Evolutionary conservation across 1,140 invertebrate genomes (phyloP).

Genomic region (Camponotus pennsylvanicus): DNA sequence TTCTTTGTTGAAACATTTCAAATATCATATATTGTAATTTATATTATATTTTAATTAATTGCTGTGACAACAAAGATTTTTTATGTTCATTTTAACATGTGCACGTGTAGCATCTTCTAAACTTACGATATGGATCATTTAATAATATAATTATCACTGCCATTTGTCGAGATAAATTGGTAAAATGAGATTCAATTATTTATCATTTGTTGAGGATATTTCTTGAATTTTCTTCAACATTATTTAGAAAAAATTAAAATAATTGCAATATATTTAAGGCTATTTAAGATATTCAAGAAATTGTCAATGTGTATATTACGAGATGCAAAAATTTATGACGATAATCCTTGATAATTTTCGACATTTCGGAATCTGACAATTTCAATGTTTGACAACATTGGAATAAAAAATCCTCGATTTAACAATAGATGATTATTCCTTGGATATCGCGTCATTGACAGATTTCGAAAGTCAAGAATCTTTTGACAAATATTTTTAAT

Average conservation of each 20-base stretch:
- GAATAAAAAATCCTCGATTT: background rate
- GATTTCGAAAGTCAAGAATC: background rate
- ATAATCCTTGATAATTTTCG: background rate
- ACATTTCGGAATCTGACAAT: background rate
- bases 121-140: background rate
- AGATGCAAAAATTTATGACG: background rate
- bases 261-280: background rate
- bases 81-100: background rate
- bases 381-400: background rate
- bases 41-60: background rate
- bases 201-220: constrained; percentile 5
- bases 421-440: background rate
- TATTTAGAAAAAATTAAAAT: background rate
- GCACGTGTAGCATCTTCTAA: background rate
- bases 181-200: constrained; percentile 1
- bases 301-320: background rate
- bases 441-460: background rate
- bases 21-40: background rate
- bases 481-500: background rate
- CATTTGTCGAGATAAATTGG: background rate
- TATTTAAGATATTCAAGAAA: background rate
- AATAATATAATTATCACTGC: background rate
- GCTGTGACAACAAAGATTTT: background rate
- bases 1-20: background rate
- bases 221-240: background rate